Conservation (phyloP, 2,888 invertebrate species). For the Tetheella fluctuosa region DNA sequence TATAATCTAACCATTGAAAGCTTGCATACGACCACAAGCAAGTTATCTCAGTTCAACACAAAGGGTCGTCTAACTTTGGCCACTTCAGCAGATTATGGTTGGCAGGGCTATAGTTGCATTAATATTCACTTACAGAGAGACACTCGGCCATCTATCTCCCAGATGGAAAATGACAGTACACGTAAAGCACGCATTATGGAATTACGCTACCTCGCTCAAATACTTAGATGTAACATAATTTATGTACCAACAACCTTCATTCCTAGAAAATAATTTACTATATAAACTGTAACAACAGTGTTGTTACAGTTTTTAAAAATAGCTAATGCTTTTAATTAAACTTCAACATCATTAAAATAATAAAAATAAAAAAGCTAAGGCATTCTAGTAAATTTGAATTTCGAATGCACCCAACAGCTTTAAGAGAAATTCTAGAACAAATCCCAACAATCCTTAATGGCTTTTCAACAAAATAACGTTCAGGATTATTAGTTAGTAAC, state of each 20-base stretch:
- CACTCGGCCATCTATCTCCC: constrained; percentile 8
- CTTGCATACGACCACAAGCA: neutral
- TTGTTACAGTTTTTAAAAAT: too few relatives aligned
- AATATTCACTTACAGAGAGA: constrained; percentile 43
- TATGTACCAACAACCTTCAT: neutral
- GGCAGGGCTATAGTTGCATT: constrained; percentile 35
- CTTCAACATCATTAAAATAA: too few relatives aligned
- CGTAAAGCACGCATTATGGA: neutral
- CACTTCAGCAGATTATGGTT: constrained; percentile 9
- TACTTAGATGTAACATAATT: neutral
- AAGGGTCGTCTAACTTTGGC: constrained; percentile 3
- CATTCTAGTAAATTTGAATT: neutral
- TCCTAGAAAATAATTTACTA: too few relatives aligned
- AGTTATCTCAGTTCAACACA: constrained; percentile 8
- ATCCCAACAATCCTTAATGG: constrained; percentile 1
- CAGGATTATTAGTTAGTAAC: constrained; percentile 7
- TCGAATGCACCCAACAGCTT: neutral
- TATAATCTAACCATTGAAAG: neutral
- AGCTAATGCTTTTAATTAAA: too few relatives aligned
- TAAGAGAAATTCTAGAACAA: neutral
- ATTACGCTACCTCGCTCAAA: neutral
- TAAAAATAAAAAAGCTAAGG: too few relatives aligned
- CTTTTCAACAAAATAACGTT: neutral
- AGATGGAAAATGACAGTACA: neutral
- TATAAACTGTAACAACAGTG: too few relatives aligned